These are phyloP conservation scores for Gobiocypris rarus DNA, from an alignment of 2,113 vertebrate genomes.

Conservation along the genomic window DNA sequence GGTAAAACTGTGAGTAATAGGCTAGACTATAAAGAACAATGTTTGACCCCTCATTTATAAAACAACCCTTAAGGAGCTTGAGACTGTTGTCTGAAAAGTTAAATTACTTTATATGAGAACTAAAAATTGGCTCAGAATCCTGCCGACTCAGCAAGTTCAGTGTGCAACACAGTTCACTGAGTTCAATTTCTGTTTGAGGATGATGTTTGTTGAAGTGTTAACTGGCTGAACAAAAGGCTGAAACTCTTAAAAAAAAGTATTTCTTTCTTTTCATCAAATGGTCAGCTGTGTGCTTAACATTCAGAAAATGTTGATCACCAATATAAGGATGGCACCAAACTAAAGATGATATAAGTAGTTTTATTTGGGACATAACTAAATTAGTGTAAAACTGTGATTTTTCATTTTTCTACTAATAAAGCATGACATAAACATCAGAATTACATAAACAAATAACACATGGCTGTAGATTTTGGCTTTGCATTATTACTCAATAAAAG, in stretches of 20 bases:
- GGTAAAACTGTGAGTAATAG: conserved; percentile 7
- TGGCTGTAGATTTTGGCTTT: too few species aligned
- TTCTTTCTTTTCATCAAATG: not conserved
- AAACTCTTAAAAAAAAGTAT: not conserved
- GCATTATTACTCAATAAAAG: not conserved
- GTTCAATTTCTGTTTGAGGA: conserved; percentile 30
- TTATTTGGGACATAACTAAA: not conserved
- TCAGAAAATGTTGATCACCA: not conserved
- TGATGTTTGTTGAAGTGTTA: conserved; percentile 47
- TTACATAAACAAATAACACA: too few species aligned
- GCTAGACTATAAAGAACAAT: conserved; percentile 1
- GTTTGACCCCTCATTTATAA: not conserved
- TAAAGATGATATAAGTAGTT: not conserved
- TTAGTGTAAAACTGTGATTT: too few species aligned
- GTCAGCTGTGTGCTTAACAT: not conserved
- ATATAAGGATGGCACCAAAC: not conserved
- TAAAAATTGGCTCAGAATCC: conserved; percentile 26
- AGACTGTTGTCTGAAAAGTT: not conserved
- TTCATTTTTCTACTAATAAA: too few species aligned
- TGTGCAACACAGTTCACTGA: conserved; percentile 28
- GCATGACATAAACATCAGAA: too few species aligned
- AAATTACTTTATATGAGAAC: conserved; percentile 15
- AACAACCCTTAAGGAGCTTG: not conserved
- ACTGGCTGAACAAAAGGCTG: conserved; percentile 15
- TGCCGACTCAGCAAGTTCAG: conserved; percentile 35